Base-by-base conservation (phyloP, 2,888 invertebrate species). In the Perithous albicinctus region DNA sequence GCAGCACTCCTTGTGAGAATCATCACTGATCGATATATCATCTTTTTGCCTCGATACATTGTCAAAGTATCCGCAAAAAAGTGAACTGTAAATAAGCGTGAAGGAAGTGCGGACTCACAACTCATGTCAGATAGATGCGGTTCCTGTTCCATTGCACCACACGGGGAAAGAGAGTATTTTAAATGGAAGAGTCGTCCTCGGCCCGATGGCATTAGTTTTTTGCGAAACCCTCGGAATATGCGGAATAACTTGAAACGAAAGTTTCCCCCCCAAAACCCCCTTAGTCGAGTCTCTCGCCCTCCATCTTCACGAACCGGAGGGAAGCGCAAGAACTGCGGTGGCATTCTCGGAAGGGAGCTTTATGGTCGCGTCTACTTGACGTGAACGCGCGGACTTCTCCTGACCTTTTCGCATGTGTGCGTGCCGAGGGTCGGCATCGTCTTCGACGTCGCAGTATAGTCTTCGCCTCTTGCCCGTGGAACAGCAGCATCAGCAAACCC, bases 241-340 rank as follows among this genome's bases (percentile, higher is more conserved):
- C 82, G 84, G 85, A 85, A 85, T 85, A 85, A 85, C 80, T 85
- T 83, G 80, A 79, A 82, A 78, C 78, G 75, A 82, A 79, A 69
- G 46, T 41, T 18, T 18, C n/a, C 59, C 59, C 15, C 18, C 32
- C 15, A 6, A 6, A 7, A 4, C 12, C 59, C 23, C 54, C 48
- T n/a, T n/a, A n/a, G 23, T 20, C 6, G 54, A 63, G 43, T 46
- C 69, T 48, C 12, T 41, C 32, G 74, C 41, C 70, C 75, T 70
- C 48, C 78, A 41, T 43, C 48, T 29, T 43, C 41, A 70, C 56
- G 64, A 69, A 70, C 51, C 72, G 67, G 54, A 80, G 80, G 73
- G 63, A 78, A 70, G 74, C 35, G 74, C 82, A 84, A 84, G 80
- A 84, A 78, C 73, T 76, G 76, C 59, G 67, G 78, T 80, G 69